phyloP scores from a whole-genome alignment of 2,797 vertebrate genomes.

The Knipowitschia caucasica region DNA sequence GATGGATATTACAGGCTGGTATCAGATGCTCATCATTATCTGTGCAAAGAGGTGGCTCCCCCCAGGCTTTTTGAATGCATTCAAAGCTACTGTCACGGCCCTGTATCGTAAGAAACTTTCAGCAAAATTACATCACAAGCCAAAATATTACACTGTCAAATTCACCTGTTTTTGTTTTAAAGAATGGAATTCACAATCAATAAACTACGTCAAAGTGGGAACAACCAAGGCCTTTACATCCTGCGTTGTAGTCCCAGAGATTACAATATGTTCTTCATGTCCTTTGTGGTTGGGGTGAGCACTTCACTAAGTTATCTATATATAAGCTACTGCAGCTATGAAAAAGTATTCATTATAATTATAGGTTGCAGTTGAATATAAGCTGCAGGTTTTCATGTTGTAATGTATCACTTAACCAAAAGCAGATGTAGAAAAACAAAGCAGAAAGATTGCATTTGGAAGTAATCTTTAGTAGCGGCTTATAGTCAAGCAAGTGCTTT shows the following conservation, averaged over 20 bases:
- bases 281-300: constrained; percentile 91
- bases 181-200: constrained; percentile 92
- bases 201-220: constrained; percentile 87
- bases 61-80: constrained; percentile 89
- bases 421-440: too few species aligned
- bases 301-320: too few species aligned
- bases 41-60: constrained; percentile 93
- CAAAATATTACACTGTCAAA: not conserved
- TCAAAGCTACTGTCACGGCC: constrained; percentile 92
- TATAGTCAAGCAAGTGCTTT: too few species aligned
- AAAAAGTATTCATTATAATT: too few species aligned
- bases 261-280: constrained; percentile 93
- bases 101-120: constrained; percentile 85
- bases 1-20: constrained; percentile 96
- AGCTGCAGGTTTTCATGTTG: too few species aligned
- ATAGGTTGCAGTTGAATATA: too few species aligned
- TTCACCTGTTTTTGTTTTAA: constrained; percentile 45
- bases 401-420: too few species aligned
- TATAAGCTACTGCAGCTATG: too few species aligned
- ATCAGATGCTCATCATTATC: constrained; percentile 89
- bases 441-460: too few species aligned
- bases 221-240: constrained; percentile 88
- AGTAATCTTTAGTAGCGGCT: too few species aligned
- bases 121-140: not conserved
- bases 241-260: constrained; percentile 93